Conservation (phyloP, 2,888 invertebrate genomes). For the Zaprionus lineosus region DNA sequence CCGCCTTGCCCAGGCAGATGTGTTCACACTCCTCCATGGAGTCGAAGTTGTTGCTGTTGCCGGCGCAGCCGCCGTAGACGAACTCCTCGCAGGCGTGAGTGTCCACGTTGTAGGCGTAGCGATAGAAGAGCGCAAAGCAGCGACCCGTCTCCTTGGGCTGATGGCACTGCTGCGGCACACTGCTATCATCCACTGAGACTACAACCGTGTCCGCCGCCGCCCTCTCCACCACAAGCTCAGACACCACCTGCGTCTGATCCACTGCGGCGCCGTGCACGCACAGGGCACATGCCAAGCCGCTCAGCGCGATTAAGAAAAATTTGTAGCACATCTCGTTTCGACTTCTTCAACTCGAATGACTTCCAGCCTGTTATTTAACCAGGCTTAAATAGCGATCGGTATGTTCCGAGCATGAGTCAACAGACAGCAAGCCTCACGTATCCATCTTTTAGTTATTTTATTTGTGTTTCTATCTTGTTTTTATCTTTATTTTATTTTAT, state of each 20-base stretch:
- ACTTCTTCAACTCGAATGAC: conserved; percentile 51
- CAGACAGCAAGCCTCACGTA: conserved; percentile 36
- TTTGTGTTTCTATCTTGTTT: conserved; percentile 7
- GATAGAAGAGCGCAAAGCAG: conserved; percentile 85
- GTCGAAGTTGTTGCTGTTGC: conserved; percentile 91
- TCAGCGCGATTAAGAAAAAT: conserved; percentile 23
- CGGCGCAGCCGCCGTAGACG: conserved; percentile 89
- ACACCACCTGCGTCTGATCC: conserved; percentile 19
- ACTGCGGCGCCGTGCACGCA: conserved; percentile 29
- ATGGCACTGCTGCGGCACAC: conserved; percentile 85
- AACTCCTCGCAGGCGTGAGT: conserved; percentile 87
- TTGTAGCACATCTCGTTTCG: conserved; percentile 54
- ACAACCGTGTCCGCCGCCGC: conserved; percentile 12
- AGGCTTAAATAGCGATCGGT: conserved; percentile 56
- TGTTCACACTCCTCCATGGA: conserved; percentile 86
- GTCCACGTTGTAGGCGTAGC: conserved; percentile 77
- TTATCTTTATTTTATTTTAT: conserved; percentile 5
- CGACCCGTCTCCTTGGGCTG: conserved; percentile 87
- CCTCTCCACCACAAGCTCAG: conserved; percentile 60
- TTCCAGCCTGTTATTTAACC: conserved; percentile 9
- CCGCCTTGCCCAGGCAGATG: conserved; percentile 82
- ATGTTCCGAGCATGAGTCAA: conserved; percentile 21
- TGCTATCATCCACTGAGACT: no score
- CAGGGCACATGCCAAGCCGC: conserved; percentile 24
- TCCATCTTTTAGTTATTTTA: conserved; percentile 25